phyloP scores from a whole-genome alignment of 2,888 invertebrate species.

The Agrilus mali region DNA sequence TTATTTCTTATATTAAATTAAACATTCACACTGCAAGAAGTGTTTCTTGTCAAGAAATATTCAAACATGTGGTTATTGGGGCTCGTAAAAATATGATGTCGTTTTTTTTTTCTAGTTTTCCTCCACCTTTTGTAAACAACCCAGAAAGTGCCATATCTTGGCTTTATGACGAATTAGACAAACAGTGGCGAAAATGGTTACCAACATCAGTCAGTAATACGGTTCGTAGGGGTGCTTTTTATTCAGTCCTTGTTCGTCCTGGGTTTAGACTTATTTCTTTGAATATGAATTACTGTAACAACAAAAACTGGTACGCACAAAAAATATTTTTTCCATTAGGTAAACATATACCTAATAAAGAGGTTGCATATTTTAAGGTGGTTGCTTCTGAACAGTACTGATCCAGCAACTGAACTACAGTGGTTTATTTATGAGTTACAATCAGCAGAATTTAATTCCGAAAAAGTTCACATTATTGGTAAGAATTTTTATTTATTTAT shows the following conservation, averaged over 20 bases:
- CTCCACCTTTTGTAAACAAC: conserved; percentile 70
- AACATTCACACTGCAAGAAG: no score
- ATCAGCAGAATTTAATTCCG: conserved; percentile 83
- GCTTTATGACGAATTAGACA: conserved; percentile 82
- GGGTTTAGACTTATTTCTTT: conserved; percentile 85
- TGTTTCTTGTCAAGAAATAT: no score
- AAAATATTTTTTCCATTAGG: not conserved
- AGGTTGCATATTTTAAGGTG: conserved; percentile 44
- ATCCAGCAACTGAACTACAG: conserved; percentile 87
- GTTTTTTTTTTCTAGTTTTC: conserved; percentile 49
- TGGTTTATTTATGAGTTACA: conserved; percentile 93
- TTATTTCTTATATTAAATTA: no score
- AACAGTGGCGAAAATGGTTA: conserved; percentile 86
- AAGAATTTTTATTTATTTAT: conserved; percentile 3
- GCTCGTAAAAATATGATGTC: no score
- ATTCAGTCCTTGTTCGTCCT: conserved; percentile 79
- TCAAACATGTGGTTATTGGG: no score
- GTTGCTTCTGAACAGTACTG: conserved; percentile 86
- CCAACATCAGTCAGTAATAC: conserved; percentile 79
- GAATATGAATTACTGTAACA: conserved; percentile 96
- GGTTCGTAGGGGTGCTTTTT: conserved; percentile 78
- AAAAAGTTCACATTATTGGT: conserved; percentile 93
- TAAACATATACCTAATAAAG: not conserved
- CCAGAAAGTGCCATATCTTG: conserved; percentile 77
- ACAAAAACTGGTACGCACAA: conserved; percentile 77